These are phyloP conservation scores for Morelia viridis DNA, from an alignment of 2,797 vertebrate species.

Conservation along the genomic window DNA sequence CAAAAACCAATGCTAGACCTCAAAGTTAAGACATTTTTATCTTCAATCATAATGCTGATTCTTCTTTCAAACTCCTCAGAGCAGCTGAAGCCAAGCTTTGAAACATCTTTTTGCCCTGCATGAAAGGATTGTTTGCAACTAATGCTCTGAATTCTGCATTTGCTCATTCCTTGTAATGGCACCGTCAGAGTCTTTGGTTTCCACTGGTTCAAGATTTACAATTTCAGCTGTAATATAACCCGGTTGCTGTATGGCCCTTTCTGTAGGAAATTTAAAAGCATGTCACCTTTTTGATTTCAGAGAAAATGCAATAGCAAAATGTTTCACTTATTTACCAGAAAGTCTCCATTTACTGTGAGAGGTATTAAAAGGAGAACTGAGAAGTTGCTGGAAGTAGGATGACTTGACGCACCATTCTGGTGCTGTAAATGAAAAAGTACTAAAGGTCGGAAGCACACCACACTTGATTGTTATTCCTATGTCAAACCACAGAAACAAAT, in stretches of 20 bases:
- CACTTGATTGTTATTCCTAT: neutral
- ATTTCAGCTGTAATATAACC: slow-evolving; percentile 1
- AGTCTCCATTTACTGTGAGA: neutral
- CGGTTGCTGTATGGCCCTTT: neutral
- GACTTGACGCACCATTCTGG: neutral
- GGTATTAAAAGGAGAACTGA: neutral
- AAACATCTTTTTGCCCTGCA: slow-evolving; percentile 14
- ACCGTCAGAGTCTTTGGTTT: slow-evolving; percentile 13
- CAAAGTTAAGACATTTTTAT: neutral
- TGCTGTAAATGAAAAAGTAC: neutral
- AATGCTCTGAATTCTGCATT: neutral
- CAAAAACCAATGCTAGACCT: neutral
- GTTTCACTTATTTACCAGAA: neutral
- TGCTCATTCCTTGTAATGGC: neutral
- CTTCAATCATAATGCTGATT: neutral
- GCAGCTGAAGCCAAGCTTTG: slow-evolving; percentile 16
- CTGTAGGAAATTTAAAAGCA: neutral
- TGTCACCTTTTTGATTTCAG: neutral
- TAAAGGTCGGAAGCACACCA: neutral
- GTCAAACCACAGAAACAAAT: neutral
- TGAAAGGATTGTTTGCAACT: slow-evolving; percentile 12
- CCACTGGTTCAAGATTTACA: neutral
- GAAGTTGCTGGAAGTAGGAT: neutral
- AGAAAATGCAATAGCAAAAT: neutral
- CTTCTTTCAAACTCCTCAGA: slow-evolving; percentile 18